Evolutionary conservation across 2,113 vertebrate genomes (phyloP).

Genomic region (Phodopus roborovskii): DNA sequence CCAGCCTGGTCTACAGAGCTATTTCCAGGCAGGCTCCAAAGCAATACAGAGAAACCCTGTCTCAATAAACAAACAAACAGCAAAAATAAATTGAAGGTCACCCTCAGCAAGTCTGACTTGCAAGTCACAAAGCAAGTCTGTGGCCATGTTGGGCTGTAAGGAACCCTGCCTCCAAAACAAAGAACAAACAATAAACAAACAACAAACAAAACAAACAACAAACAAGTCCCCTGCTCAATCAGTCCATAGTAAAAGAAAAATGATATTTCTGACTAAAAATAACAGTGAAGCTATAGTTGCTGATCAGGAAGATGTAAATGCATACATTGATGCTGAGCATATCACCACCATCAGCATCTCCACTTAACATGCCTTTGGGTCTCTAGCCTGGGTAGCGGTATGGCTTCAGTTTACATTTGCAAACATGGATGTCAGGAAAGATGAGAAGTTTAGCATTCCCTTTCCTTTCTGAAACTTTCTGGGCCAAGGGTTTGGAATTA

Average conservation of each 20-base stretch:
- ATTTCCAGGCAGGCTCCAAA: too few species aligned
- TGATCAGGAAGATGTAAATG: background rate
- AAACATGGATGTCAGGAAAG: background rate
- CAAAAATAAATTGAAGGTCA: background rate
- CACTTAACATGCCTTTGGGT: background rate
- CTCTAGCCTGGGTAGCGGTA: background rate
- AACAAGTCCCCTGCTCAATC: background rate
- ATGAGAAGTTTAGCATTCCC: background rate
- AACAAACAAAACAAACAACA: background rate
- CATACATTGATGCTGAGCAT: background rate
- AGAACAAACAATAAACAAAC: background rate
- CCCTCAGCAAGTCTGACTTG: too few species aligned
- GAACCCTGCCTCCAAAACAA: background rate
- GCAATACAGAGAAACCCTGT: too few species aligned
- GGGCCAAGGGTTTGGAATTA: background rate
- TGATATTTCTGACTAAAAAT: conserved; percentile 41
- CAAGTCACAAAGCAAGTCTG: background rate
- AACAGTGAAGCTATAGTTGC: background rate
- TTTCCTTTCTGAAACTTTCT: background rate
- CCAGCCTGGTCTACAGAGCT: too few species aligned
- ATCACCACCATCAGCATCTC: rapidly evolving
- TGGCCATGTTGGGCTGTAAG: background rate
- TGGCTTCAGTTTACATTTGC: background rate
- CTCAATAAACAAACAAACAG: too few species aligned
- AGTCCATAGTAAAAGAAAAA: background rate